phyloP scores from a whole-genome alignment of 2,888 invertebrate genomes.

The Plagodis dolabraria region DNA sequence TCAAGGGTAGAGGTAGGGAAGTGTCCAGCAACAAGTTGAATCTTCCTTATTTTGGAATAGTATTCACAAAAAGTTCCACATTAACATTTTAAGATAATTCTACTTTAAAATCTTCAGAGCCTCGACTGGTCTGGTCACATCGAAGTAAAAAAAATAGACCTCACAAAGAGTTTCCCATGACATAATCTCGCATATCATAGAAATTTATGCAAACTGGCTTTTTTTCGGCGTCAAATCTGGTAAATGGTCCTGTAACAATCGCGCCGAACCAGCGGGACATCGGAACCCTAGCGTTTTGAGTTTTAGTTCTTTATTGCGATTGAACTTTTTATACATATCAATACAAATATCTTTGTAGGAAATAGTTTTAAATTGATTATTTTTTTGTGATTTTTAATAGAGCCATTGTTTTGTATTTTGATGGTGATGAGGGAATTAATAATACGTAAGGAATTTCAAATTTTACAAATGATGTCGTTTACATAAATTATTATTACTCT shows the following conservation, averaged over 20 bases:
- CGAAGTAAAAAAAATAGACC: slow-evolving; percentile 46
- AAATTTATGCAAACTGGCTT: slow-evolving; percentile 67
- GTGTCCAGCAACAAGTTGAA: no score
- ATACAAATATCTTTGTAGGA: slow-evolving; percentile 18
- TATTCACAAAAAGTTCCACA: background rate
- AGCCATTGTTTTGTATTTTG: slow-evolving; percentile 45
- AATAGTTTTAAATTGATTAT: slow-evolving; percentile 24
- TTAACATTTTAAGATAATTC: no score
- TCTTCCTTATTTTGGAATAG: no score
- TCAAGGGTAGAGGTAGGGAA: no score
- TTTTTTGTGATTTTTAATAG: slow-evolving; percentile 47
- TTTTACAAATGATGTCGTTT: slow-evolving; percentile 14
- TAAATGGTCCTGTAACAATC: slow-evolving; percentile 40
- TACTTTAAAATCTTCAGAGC: no score
- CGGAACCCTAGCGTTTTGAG: slow-evolving; percentile 35
- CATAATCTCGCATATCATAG: slow-evolving; percentile 50
- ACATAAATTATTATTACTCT: background rate
- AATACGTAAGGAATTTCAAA: slow-evolving; percentile 21
- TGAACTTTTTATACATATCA: slow-evolving; percentile 23
- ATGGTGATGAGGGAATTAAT: slow-evolving; percentile 41
- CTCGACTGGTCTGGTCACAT: background rate
- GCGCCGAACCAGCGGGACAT: slow-evolving; percentile 44
- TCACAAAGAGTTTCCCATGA: slow-evolving; percentile 63
- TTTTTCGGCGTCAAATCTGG: slow-evolving; percentile 52
- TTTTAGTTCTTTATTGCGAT: slow-evolving; percentile 30